phyloP scores from a whole-genome alignment of 2,888 invertebrate genomes.

The Plagiodera versicolora region DNA sequence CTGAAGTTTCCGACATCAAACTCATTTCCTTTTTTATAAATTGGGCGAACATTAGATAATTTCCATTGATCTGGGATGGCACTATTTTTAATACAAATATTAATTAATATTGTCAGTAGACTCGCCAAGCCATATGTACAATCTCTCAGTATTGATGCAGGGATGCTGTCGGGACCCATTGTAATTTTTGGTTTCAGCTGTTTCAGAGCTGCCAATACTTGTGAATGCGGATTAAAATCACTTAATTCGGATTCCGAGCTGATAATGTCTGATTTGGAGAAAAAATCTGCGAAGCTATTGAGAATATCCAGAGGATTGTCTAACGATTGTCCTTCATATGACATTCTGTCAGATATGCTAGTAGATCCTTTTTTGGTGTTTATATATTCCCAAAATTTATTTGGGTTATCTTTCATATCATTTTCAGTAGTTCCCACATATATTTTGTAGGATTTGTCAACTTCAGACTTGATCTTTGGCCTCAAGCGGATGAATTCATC shows the following conservation, averaged over 20 bases:
- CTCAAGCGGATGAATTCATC: neutral
- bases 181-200: neutral
- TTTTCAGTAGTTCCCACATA: neutral
- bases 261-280: neutral
- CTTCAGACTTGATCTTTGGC: neutral
- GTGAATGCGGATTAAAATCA: no score
- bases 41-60: neutral
- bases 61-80: neutral
- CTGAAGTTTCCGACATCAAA: neutral
- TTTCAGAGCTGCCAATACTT: neutral
- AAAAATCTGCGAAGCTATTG: neutral
- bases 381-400: neutral
- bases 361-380: neutral
- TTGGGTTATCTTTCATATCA: neutral
- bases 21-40: neutral
- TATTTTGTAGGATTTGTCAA: neutral
- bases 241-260: neutral
- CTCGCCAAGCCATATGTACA: neutral
- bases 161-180: neutral
- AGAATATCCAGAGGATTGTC: constrained; percentile 2
- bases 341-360: neutral
- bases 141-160: neutral
- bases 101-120: neutral
- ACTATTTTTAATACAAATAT: no score
- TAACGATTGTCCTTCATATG: neutral